Percentiles rank a stretch among this genome's conserved stretches.
These are phyloP conservation scores for Drepanosiphum platanoidis DNA, from an alignment of 2,888 invertebrate genomes.

Conservation along the genomic window DNA sequence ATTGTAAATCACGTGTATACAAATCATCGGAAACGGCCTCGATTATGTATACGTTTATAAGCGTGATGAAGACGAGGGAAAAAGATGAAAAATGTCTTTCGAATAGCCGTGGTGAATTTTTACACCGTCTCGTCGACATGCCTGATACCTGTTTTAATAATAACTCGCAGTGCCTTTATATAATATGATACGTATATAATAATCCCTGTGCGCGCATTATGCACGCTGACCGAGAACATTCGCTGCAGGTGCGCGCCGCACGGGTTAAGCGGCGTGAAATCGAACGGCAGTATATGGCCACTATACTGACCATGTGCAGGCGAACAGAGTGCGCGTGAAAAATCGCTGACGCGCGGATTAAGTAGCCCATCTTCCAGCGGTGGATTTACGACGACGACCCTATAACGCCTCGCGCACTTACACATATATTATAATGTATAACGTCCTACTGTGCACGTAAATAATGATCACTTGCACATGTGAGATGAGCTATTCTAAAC, in stretches of 20 bases:
- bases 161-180: neutral
- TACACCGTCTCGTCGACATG: neutral
- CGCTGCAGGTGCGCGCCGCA: neutral
- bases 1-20: too few species aligned
- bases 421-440: too few species aligned
- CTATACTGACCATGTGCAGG: neutral
- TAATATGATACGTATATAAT: neutral
- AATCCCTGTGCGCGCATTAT: neutral
- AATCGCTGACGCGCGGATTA: neutral
- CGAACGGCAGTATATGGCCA: neutral
- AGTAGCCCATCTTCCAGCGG: neutral
- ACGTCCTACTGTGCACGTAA: constrained; percentile 25
- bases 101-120: constrained; percentile 19
- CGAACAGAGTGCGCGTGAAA: neutral
- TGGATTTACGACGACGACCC: neutral
- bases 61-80: neutral
- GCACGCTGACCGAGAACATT: neutral
- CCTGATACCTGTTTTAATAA: neutral
- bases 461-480: neutral
- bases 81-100: constrained; percentile 26
- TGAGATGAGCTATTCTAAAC: too few species aligned
- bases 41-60: neutral
- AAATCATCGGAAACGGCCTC: neutral
- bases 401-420: neutral
- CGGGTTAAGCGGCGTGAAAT: constrained; percentile 40